phyloP scores from a whole-genome alignment of 2,888 invertebrate genomes.

The Pristionchus entomophagus region DNA sequence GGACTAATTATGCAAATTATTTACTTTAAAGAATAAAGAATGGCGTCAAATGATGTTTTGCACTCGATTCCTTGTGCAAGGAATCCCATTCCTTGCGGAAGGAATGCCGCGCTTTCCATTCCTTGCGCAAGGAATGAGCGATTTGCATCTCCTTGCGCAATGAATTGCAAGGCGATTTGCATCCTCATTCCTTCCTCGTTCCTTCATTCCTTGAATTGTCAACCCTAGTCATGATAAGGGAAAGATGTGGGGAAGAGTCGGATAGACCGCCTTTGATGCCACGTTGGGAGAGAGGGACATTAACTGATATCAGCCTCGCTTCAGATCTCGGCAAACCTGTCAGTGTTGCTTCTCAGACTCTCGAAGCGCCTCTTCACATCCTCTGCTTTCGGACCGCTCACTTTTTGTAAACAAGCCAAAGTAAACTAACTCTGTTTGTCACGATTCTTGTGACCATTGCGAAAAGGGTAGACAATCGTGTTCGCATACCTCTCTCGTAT shows the following conservation, averaged over 20 bases:
- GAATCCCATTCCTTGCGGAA: no score
- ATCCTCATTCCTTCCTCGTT: no score
- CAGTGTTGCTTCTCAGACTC: background rate
- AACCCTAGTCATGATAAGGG: background rate
- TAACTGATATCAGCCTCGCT: background rate
- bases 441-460: background rate
- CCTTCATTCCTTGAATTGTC: no score
- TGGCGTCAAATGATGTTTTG: no score
- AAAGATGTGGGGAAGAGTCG: background rate
- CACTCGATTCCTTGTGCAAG: no score
- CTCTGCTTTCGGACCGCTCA: background rate
- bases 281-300: background rate
- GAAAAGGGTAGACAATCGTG: background rate
- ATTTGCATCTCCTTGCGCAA: no score
- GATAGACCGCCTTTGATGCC: conserved; percentile 6
- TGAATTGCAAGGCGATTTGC: no score
- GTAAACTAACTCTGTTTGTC: background rate
- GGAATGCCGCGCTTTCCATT: no score
- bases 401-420: background rate
- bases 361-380: background rate
- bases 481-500: background rate
- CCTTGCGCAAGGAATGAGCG: no score
- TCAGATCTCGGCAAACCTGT: background rate
- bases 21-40: no score
- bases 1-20: no score